phyloP scores from a whole-genome alignment of 2,888 invertebrate genomes.

The Agapostemon virescens region DNA sequence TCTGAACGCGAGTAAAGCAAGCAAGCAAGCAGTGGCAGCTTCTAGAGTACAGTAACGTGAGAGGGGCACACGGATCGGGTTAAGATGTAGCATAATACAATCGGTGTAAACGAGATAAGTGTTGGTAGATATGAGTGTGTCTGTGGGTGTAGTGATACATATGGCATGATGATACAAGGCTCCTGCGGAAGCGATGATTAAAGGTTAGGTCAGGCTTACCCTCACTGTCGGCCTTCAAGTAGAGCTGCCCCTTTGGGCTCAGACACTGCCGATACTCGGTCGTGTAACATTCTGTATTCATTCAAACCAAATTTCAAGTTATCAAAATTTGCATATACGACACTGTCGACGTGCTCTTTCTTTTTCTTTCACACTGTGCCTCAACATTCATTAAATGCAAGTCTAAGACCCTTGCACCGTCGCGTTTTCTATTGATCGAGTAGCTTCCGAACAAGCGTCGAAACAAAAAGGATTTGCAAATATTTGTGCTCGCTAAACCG shows the following conservation, averaged over 20 bases:
- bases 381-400: neutral
- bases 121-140: slow-evolving; percentile 41
- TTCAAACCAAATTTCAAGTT: slow-evolving; percentile 74
- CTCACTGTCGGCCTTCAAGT: slow-evolving; percentile 91
- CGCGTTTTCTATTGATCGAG: neutral
- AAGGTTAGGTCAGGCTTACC: slow-evolving; percentile 85
- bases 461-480: too few species aligned
- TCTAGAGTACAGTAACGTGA: slow-evolving; percentile 68
- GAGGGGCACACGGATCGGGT: slow-evolving; percentile 61
- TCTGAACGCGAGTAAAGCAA: slow-evolving; percentile 71
- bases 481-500: too few species aligned
- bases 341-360: neutral
- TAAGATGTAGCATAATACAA: slow-evolving; percentile 65
- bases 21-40: slow-evolving; percentile 76
- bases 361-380: neutral
- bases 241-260: slow-evolving; percentile 90
- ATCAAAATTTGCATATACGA: slow-evolving; percentile 48
- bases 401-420: neutral
- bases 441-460: too few species aligned
- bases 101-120: slow-evolving; percentile 50
- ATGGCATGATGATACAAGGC: slow-evolving; percentile 73
- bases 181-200: slow-evolving; percentile 78
- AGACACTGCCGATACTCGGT: slow-evolving; percentile 89
- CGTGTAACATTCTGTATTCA: slow-evolving; percentile 82
- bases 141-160: slow-evolving; percentile 55